Evolutionary conservation across 2,888 invertebrate genomes (phyloP), one percentile per base, ranked within the genome.

Genomic region (Drosophila paranaensis): DNA sequence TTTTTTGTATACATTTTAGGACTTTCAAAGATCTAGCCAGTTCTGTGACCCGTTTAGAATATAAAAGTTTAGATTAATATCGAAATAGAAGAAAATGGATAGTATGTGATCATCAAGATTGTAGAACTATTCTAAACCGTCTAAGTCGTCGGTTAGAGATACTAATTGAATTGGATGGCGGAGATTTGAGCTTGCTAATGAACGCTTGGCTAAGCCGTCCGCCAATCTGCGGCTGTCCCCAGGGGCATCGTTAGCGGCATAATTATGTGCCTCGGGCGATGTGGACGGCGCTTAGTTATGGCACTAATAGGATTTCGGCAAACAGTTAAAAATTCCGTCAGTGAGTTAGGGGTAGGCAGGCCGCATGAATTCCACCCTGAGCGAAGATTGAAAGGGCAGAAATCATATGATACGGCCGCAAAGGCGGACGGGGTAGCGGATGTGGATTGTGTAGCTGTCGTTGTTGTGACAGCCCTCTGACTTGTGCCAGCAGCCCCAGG

Each of bases 301-400:
- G 73, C 81, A 79, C 80, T 90, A 90, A 90, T 90, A 89, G 88
- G 90, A 90, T 90, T 90, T 83, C 79, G 73, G 56, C 57, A 84
- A 77, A 80, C 75, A 81, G 65, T 77, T 58, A 61, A 78, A 78
- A 81, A 86, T 86, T 86, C 86, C 86, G 40, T 66, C 60, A 78
- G 76, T 80, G 54, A 61, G 81, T 77, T 68, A 60, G 60, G 71
- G 77, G 79, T 79, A 43, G 46, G 48, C 33, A 58, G 40, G 25
- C n/a, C n/a, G 10, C 45, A 62, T 61, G 58, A 72, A 71, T 74
- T 71, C 69, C 75, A 71, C 77, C 78, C 58, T 33, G 25, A 54
- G 30, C 20, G 51, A 14, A 16, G 20, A 66, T 53, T 61, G 63
- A 65, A 61, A 74, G 65, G 56, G 60, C 74, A 73, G n/a, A 53